A percentile compares a stretch with the other conserved stretches of the same genome.
phyloP scores from a whole-genome alignment of 37 sponge, comb jelly and placozoan genomes.

The Mnemiopsis leidyi region DNA sequence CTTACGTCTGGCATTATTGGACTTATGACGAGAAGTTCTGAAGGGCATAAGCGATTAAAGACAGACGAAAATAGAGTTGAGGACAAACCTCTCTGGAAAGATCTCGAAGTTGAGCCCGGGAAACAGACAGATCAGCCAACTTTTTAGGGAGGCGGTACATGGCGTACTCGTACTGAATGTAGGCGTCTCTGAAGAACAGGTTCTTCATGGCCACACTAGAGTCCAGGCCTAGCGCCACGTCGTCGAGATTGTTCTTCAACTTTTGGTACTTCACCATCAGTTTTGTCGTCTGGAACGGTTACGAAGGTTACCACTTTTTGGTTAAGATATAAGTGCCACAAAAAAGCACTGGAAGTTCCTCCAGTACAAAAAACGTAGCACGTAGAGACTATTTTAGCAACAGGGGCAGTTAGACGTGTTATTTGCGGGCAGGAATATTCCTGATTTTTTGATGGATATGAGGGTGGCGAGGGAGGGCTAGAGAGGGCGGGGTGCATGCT shows the following conservation, averaged over 20 bases:
- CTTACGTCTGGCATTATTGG: not conserved
- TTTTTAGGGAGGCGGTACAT: not conserved
- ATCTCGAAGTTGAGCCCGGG: not conserved
- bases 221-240: not conserved
- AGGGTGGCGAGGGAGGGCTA: not conserved
- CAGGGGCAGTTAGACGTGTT: not conserved
- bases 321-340: no score
- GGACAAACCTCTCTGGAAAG: not conserved
- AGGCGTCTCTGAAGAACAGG: constrained; percentile 27
- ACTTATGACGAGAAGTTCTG: not conserved
- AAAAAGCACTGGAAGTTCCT: no score
- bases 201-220: not conserved
- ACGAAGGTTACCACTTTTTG: not conserved
- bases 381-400: not conserved
- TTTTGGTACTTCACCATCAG: not conserved
- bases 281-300: not conserved
- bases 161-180: constrained; percentile 8
- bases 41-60: not conserved
- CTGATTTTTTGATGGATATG: not conserved
- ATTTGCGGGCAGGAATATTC: not conserved
- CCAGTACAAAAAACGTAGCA: no score
- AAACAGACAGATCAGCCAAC: not conserved
- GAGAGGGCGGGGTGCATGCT: not conserved
- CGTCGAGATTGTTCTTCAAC: not conserved
- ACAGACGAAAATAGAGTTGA: not conserved